These are phyloP conservation scores for Tigriopus californicus DNA, from an alignment of 2,888 invertebrate species.

Conservation along the genomic window DNA sequence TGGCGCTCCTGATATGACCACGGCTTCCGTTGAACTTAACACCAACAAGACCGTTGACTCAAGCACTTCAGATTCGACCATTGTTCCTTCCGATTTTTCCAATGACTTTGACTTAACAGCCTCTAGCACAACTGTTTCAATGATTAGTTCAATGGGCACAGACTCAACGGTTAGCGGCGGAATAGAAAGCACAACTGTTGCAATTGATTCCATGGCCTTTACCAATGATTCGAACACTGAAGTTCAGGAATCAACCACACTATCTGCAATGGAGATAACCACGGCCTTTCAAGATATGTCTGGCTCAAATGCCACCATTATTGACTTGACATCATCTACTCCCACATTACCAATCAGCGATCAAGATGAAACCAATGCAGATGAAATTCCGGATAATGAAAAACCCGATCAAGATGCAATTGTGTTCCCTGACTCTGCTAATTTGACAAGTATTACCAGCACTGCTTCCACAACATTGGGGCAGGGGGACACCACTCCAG, in stretches of 20 bases:
- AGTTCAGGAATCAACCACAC: neutral
- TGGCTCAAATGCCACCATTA: neutral
- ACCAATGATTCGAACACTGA: too few species aligned
- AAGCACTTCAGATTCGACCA: too few species aligned
- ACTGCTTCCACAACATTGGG: conserved; percentile 6
- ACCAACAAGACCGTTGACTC: too few species aligned
- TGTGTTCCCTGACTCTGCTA: neutral
- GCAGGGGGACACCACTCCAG: conserved; percentile 15
- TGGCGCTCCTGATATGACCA: too few species aligned
- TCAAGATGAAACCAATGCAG: neutral
- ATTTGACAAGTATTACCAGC: neutral
- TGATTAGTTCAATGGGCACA: too few species aligned
- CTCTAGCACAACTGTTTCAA: too few species aligned
- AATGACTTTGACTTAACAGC: too few species aligned
- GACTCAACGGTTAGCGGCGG: too few species aligned
- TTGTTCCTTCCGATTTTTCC: too few species aligned
- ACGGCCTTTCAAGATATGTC: neutral
- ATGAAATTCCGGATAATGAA: conserved; percentile 17
- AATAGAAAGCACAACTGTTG: too few species aligned
- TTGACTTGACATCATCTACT: neutral
- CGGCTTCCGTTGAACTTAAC: too few species aligned
- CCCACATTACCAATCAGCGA: neutral
- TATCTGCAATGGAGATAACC: neutral
- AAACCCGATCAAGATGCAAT: neutral
- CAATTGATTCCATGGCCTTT: too few species aligned